A percentile compares a stretch with the other conserved stretches of the same genome.
Conservation (phyloP, 2,888 invertebrate species). For the Nomada fabriciana region DNA sequence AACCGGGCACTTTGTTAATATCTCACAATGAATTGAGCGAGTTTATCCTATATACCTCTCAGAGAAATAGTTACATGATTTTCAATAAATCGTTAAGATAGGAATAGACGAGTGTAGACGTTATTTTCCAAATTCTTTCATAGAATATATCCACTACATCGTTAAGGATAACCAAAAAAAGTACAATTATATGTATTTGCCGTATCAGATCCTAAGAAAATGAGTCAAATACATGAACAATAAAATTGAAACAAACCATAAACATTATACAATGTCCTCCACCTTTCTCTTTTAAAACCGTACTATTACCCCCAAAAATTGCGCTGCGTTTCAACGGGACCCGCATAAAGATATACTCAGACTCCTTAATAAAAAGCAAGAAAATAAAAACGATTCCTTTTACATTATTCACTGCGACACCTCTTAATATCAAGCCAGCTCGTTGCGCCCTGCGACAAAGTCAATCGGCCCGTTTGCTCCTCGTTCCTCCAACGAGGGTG, state of each 20-base stretch:
- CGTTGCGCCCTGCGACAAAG: neutral
- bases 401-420: too few species aligned
- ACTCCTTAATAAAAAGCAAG: too few species aligned
- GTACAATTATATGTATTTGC: neutral
- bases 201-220: neutral
- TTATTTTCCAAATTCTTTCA: neutral
- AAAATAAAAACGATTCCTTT: too few species aligned
- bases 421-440: neutral
- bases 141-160: neutral
- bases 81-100: neutral
- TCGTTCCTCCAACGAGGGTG: neutral
- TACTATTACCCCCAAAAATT: too few species aligned
- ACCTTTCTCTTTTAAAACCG: too few species aligned
- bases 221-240: neutral
- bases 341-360: too few species aligned
- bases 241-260: neutral
- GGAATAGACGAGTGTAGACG: neutral
- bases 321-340: too few species aligned
- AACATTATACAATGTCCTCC: too few species aligned
- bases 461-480: neutral
- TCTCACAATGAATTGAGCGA: neutral
- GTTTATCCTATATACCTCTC: neutral
- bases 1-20: neutral
- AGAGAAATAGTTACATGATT: neutral
- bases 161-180: neutral